Evolutionary conservation across 2,113 vertebrate genomes (phyloP).

Genomic region (Ciconia boyciana): DNA sequence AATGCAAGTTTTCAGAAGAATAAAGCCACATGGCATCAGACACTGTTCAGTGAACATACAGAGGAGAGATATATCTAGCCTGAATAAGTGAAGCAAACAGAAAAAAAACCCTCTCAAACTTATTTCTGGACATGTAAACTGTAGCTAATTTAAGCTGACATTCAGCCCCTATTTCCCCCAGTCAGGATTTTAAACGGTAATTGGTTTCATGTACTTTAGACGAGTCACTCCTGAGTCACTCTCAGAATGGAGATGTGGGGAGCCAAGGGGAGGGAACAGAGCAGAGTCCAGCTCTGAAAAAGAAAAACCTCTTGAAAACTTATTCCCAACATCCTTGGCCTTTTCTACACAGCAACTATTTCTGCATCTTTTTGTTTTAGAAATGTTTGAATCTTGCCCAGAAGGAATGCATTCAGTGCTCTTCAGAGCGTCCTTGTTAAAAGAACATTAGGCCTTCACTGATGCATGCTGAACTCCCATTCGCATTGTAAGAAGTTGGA

Average conservation of each 20-base stretch:
- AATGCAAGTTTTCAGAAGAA: not conserved
- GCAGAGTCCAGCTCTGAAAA: not conserved
- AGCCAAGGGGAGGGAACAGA: not conserved
- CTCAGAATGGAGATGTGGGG: not conserved
- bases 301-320: not conserved
- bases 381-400: not conserved
- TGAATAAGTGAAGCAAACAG: not conserved
- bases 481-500: not conserved
- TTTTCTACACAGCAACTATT: not conserved
- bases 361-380: not conserved
- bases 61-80: not conserved
- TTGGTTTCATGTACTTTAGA: not conserved
- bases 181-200: not conserved
- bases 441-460: not conserved
- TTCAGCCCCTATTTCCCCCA: not conserved
- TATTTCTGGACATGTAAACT: not conserved
- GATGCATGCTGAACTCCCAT: not conserved
- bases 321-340: not conserved
- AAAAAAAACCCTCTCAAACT: rapidly evolving
- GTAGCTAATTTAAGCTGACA: not conserved
- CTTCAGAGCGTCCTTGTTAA: not conserved
- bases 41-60: not conserved
- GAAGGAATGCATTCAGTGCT: not conserved
- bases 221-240: not conserved
- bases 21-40: not conserved